Percentiles rank a stretch among this genome's conserved stretches.
Conservation (phyloP, 2,797 vertebrate genomes). For the Falco naumanni region DNA sequence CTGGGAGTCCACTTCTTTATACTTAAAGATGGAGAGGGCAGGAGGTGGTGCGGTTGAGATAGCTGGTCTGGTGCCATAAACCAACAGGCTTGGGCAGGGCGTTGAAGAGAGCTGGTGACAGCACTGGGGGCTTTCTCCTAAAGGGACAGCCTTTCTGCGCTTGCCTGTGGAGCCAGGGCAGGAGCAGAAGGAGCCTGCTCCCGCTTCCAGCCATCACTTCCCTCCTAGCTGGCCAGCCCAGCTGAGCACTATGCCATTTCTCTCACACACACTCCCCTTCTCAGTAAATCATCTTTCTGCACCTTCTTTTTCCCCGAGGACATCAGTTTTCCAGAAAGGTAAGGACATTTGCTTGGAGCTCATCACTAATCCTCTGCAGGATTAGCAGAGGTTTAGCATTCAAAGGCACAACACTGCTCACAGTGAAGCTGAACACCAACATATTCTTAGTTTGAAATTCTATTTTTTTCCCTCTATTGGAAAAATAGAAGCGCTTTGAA, state of each 20-base stretch:
- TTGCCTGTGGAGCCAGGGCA: not conserved
- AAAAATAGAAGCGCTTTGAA: not conserved
- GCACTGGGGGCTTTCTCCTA: not conserved
- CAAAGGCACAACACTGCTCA: not conserved
- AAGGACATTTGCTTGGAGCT: not conserved
- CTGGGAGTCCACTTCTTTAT: not conserved
- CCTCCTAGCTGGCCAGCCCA: not conserved
- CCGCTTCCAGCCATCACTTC: not conserved
- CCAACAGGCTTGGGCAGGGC: not conserved
- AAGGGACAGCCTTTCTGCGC: rapidly evolving
- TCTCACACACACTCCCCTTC: not conserved
- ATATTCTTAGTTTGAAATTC: not conserved
- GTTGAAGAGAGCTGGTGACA: not conserved
- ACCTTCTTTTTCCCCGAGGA: not conserved
- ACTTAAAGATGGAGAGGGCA: rapidly evolving
- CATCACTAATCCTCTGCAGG: not conserved
- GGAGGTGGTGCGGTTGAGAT: not conserved
- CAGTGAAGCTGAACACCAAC: not conserved
- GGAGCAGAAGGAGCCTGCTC: not conserved
- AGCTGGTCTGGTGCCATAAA: not conserved
- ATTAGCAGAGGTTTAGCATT: not conserved
- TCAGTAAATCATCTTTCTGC: not conserved
- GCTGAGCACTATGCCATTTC: not conserved
- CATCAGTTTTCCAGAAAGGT: not conserved
- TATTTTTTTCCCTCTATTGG: not conserved